A percentile compares a stretch with the other conserved stretches of the same genome.
These are phyloP conservation scores for Nothobranchius kuhntae DNA, from an alignment of 2,113 vertebrate species.

Conservation along the genomic window DNA sequence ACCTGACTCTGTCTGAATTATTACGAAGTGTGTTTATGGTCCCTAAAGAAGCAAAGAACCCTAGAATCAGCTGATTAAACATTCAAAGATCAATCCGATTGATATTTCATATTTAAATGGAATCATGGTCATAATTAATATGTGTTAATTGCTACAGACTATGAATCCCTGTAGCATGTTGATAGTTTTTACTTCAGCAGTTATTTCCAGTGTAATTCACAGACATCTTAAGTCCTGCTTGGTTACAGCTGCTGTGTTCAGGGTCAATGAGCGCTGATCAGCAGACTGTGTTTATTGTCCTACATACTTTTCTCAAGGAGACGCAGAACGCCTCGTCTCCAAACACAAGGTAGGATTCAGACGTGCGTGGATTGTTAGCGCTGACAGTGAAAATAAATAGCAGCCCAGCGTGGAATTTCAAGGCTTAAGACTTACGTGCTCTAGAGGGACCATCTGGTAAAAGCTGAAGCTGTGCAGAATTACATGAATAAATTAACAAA, in stretches of 20 bases:
- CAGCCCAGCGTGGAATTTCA: constrained; percentile 31
- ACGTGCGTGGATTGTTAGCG: constrained; percentile 17
- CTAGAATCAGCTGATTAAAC: no score
- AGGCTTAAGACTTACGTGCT: constrained; percentile 10
- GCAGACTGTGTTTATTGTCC: constrained; percentile 62
- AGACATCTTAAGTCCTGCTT: constrained; percentile 57
- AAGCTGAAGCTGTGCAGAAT: background rate
- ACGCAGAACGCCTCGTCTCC: constrained; percentile 24
- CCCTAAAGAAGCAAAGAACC: no score
- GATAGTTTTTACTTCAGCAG: constrained; percentile 47
- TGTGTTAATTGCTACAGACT: no score
- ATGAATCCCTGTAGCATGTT: constrained; percentile 30
- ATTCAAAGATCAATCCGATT: no score
- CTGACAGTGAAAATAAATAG: constrained; percentile 33
- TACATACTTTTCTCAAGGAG: constrained; percentile 48
- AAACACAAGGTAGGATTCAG: constrained; percentile 17
- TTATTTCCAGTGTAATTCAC: constrained; percentile 1
- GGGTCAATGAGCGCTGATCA: constrained; percentile 28
- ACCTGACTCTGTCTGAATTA: no score
- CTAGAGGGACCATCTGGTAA: constrained; percentile 1
- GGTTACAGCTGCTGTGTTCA: constrained; percentile 40
- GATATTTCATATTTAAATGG: no score
- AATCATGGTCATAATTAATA: no score
- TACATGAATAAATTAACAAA: background rate
- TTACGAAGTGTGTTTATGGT: no score